Conservation (phyloP, 2,797 vertebrate genomes). For the Rhabdophis nuchalis region DNA sequence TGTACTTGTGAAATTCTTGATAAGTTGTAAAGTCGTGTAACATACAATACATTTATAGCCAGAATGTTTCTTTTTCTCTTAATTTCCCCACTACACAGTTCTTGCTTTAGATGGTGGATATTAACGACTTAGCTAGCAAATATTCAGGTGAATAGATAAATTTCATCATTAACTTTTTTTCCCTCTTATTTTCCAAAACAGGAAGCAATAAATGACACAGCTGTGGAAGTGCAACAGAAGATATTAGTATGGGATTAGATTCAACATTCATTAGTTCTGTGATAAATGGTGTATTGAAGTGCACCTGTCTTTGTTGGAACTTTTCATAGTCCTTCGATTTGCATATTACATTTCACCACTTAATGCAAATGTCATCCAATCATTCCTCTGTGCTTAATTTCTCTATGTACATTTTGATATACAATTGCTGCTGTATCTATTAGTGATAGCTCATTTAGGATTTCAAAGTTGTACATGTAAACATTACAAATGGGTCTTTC, state of each 20-base stretch:
- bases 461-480: neutral
- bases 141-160: neutral
- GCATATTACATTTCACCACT: neutral
- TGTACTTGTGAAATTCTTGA: neutral
- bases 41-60: neutral
- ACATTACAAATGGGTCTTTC: neutral
- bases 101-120: neutral
- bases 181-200: neutral
- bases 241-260: neutral
- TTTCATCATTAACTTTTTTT: neutral
- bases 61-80: neutral
- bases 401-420: neutral
- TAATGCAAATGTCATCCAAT: neutral
- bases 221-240: neutral
- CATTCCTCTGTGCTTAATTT: neutral
- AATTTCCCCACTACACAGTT: neutral
- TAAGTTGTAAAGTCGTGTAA: neutral
- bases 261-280: slow-evolving; percentile 11
- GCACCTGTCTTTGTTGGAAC: neutral
- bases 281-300: neutral
- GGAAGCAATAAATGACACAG: neutral
- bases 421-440: neutral
- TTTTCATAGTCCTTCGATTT: neutral
- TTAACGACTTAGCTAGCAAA: neutral
- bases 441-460: neutral